phyloP scores from a whole-genome alignment of 1,140 invertebrate species.

The Cherax quadricarinatus region DNA sequence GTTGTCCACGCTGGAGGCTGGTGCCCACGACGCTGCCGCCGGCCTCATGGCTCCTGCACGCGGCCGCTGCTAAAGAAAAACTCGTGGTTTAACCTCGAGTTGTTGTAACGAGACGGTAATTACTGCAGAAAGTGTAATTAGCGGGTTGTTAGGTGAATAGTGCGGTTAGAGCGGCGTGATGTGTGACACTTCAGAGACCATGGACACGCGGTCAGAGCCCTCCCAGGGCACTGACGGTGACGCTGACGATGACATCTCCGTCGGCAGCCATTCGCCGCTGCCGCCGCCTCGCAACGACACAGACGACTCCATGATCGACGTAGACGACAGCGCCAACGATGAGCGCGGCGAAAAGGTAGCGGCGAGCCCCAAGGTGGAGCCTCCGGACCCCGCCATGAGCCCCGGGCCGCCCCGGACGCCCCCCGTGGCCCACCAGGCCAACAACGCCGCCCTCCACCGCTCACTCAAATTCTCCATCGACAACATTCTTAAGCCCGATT shows the following conservation, averaged over 20 bases:
- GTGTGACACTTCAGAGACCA: constrained; percentile 50
- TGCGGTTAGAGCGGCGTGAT: constrained; percentile 9
- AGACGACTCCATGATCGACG: constrained; percentile 54
- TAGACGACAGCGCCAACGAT: constrained; percentile 43
- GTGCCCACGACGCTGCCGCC: not conserved
- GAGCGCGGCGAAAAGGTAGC: constrained; percentile 21
- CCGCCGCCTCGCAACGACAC: constrained; percentile 45
- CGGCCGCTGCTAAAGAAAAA: not conserved
- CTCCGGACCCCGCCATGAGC: constrained; percentile 67
- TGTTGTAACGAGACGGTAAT: constrained; percentile 18
- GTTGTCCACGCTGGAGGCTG: not conserved
- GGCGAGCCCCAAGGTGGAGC: constrained; percentile 69
- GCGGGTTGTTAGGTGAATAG: not conserved
- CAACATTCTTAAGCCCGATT: constrained; percentile 93
- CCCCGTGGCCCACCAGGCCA: constrained; percentile 70
- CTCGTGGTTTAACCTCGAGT: not conserved
- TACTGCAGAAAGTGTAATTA: constrained; percentile 17
- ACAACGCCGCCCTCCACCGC: constrained; percentile 61
- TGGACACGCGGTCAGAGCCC: constrained; percentile 48
- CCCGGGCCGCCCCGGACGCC: constrained; percentile 63
- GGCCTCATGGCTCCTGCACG: constrained; percentile 20
- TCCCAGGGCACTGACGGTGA: constrained; percentile 52
- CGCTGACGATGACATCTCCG: constrained; percentile 67
- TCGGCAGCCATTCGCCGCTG: constrained; percentile 62
- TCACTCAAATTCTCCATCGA: constrained; percentile 92